A percentile compares a stretch with the other conserved stretches of the same genome.
phyloP scores from a whole-genome alignment of 1,140 invertebrate genomes.

The Bombus balteatus region DNA sequence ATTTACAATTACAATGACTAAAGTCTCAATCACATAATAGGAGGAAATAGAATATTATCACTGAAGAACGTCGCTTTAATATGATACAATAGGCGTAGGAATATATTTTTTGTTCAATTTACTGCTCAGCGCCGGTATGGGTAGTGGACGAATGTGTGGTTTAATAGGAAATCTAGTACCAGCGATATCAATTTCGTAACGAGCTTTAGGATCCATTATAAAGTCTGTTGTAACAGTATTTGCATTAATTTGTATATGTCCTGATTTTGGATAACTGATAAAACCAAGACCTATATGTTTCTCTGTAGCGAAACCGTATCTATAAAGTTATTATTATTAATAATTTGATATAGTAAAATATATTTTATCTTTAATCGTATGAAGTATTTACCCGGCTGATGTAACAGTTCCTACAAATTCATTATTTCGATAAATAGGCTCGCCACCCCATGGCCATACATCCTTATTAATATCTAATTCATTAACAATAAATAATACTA shows the following conservation, averaged over 20 bases:
- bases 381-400: constrained; percentile 86
- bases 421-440: constrained; percentile 89
- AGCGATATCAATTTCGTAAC: constrained; percentile 88
- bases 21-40: background rate
- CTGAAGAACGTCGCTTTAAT: constrained; percentile 68
- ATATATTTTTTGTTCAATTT: constrained; percentile 74
- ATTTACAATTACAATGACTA: constrained; percentile 4
- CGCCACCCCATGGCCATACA: constrained; percentile 92
- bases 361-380: constrained; percentile 23
- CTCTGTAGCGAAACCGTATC: constrained; percentile 86
- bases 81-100: constrained; percentile 71
- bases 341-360: constrained; percentile 7
- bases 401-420: constrained; percentile 90
- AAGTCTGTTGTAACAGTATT: constrained; percentile 85
- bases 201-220: constrained; percentile 84
- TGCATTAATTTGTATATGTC: constrained; percentile 28
- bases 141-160: constrained; percentile 85
- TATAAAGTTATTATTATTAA: constrained; percentile 72
- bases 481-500: constrained; percentile 89
- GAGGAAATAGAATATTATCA: constrained; percentile 38
- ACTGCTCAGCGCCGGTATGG: constrained; percentile 68
- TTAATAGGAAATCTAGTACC: constrained; percentile 85
- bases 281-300: constrained; percentile 87
- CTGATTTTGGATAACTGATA: constrained; percentile 81
- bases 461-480: constrained; percentile 89